Base-by-base conservation (phyloP, 1,140 invertebrate genomes). In the Ceratoteleas bidentatus region DNA sequence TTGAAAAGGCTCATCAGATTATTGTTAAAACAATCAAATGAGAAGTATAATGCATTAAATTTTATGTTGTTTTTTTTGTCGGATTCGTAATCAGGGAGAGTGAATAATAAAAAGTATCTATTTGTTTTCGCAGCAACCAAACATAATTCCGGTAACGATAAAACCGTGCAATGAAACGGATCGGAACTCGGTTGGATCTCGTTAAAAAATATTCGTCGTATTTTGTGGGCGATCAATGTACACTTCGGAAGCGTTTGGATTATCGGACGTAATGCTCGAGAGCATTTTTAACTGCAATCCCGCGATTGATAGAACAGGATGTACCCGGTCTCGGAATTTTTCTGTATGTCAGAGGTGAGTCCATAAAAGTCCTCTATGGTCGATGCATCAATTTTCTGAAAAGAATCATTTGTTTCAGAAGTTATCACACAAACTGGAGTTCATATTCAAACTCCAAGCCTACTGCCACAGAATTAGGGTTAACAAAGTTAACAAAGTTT, bases 281-380 rank as follows among this genome's bases (percentile, higher is more conserved):
- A 4, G 32, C 5, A 70, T 6, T 85, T 90, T 86, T 90, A 91
- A 88, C 90, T 91, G 81, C 92, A 92, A 88, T 99, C 98, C 89
- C 98, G 94, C 43, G 98, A 99, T 92, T 99, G 98, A 93, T 99
- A 99, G 92, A 99, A 99, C 81, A 99, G 92, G 90, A 99, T 99
- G 91, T 99, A 99, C 83, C 98, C 99, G 77, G 99, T 99, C 93
- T 99, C 99, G 32, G 98, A 98, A 85, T 98, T 99, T 92, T 99
- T 99, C 89, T 99, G 98, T 87, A 98, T 96, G 90, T 99, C 98
- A 68, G 98, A 98, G 14, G 98, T 99, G 82, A 99, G 94, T 84
- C 99, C 99, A 92, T 99, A 99, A 92, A 99, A 99, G 91, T 99
- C 99, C 94, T 99, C 99, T 92, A 99, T 99, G 72, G 98, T 96